phyloP scores from a whole-genome alignment of 2,888 invertebrate species.

The Carpatolechia fugitivella region DNA sequence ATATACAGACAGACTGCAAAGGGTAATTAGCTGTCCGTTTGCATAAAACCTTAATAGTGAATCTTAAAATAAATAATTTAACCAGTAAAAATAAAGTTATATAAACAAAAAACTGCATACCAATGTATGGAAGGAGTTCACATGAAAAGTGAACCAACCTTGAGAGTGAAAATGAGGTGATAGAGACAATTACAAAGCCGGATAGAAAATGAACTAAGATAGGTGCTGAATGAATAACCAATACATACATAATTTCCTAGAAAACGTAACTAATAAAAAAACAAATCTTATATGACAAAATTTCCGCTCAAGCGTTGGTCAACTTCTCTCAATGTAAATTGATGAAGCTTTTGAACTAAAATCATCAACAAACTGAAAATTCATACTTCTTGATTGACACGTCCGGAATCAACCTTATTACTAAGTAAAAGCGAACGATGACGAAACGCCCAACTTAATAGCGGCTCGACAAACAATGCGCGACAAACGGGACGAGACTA shows the following conservation, averaged over 20 bases:
- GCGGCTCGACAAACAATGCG: slow-evolving; percentile 50
- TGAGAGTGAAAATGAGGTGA: no score
- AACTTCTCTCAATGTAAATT: no score
- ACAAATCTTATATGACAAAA: not conserved
- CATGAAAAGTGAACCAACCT: no score
- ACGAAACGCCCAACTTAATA: slow-evolving; percentile 73
- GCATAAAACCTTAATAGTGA: no score
- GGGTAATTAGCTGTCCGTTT: not conserved
- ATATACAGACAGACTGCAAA: no score
- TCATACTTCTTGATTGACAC: not conserved
- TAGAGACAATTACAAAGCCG: no score
- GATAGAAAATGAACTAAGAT: no score
- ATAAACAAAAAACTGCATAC: slow-evolving; percentile 4
- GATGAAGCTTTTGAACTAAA: no score
- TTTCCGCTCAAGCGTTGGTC: no score
- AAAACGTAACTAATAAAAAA: not conserved
- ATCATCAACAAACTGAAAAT: slow-evolving; percentile 19
- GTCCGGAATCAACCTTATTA: slow-evolving; percentile 26
- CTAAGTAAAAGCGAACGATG: slow-evolving; percentile 37
- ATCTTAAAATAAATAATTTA: not conserved
- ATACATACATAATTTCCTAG: no score
- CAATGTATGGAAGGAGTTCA: not conserved
- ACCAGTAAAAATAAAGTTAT: not conserved
- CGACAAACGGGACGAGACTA: not conserved
- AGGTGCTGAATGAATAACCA: no score